A percentile compares a stretch with the other conserved stretches of the same genome.
Evolutionary conservation across 2,113 vertebrate species (phyloP).

Genomic region (Lasiurus cinereus): DNA sequence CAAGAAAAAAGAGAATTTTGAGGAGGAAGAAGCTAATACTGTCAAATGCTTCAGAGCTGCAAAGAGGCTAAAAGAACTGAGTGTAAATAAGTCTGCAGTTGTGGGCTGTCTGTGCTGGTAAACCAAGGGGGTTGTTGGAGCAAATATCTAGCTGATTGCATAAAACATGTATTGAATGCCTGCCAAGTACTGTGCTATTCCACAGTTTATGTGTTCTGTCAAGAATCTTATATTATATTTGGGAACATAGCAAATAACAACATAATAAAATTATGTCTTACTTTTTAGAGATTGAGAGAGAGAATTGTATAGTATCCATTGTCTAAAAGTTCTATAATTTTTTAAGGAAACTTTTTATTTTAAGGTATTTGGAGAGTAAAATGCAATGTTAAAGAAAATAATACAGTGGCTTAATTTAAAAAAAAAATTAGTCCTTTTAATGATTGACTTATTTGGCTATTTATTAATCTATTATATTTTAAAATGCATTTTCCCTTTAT

Average conservation of each 20-base stretch:
- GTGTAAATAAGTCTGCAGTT: neutral
- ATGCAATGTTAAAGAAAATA: neutral
- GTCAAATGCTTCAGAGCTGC: neutral
- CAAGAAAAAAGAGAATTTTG: constrained; percentile 34
- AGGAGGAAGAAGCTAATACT: neutral
- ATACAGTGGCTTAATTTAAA: neutral
- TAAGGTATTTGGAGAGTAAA: neutral
- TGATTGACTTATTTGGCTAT: no score
- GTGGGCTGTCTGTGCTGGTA: neutral
- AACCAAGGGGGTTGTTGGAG: neutral
- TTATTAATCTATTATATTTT: no score
- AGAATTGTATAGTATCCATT: neutral
- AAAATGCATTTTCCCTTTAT: no score
- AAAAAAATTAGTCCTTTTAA: no score
- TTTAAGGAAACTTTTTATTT: neutral
- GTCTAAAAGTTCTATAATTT: neutral
- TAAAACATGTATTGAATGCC: neutral
- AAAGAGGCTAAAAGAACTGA: neutral
- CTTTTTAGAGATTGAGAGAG: neutral
- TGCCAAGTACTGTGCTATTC: neutral
- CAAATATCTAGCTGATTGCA: neutral
- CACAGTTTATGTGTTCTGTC: neutral
- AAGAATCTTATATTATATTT: neutral
- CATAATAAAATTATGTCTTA: neutral
- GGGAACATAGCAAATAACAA: neutral